These are phyloP conservation scores for Apamea monoglypha DNA, from an alignment of 2,888 invertebrate genomes.

Conservation along the genomic window DNA sequence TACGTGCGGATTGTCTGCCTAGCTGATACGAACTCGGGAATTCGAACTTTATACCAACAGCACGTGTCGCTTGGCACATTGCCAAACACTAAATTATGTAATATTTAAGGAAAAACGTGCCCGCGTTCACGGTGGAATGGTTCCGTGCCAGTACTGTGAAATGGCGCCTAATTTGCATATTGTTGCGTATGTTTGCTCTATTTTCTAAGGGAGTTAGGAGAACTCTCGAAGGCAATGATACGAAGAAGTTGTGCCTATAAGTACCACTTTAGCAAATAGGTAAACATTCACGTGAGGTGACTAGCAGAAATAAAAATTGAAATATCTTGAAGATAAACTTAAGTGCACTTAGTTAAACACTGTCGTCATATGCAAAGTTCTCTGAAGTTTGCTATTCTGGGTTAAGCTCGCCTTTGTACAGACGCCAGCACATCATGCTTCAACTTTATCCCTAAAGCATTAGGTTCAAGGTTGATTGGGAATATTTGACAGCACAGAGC, in stretches of 20 bases:
- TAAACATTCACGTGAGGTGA: neutral
- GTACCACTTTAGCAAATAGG: neutral
- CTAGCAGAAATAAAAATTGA: neutral
- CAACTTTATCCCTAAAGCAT: too few species aligned
- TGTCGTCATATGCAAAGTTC: neutral
- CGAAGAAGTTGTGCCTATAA: neutral
- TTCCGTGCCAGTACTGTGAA: constrained; percentile 35
- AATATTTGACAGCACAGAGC: too few species aligned
- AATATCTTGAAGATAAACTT: neutral
- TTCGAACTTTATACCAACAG: constrained; percentile 47
- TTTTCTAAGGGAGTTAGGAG: neutral
- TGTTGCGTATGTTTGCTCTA: neutral
- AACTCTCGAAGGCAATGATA: neutral
- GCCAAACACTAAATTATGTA: constrained; percentile 57
- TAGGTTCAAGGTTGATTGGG: too few species aligned
- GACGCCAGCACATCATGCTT: too few species aligned
- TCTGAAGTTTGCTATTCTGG: neutral
- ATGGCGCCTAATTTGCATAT: constrained; percentile 19
- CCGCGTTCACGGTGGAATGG: constrained; percentile 6
- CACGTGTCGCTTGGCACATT: constrained; percentile 57
- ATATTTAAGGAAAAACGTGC: constrained; percentile 58
- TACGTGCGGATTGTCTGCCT: constrained; percentile 42
- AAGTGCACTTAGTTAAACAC: neutral
- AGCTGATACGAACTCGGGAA: constrained; percentile 46
- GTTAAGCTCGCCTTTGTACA: neutral